Conservation (phyloP, 2,888 invertebrate species). For the Tiphia femorata region DNA sequence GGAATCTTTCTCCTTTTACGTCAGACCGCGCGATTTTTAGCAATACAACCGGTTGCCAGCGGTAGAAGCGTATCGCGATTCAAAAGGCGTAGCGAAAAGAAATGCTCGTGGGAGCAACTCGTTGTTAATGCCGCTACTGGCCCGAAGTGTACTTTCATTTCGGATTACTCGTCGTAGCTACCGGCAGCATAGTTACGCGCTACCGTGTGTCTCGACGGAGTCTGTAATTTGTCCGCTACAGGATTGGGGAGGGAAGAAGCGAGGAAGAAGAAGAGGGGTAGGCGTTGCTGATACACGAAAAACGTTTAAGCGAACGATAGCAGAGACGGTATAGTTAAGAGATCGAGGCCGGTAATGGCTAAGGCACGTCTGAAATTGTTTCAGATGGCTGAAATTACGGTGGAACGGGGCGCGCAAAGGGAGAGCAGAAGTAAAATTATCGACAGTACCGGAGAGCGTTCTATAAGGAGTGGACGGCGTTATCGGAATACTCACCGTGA, state of each 20-base stretch:
- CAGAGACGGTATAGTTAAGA: conserved; percentile 23
- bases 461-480: conserved; percentile 15
- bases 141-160: conserved; percentile 34
- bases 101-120: conserved; percentile 20
- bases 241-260: neutral
- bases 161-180: conserved; percentile 25
- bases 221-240: conserved; percentile 33
- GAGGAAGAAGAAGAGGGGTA: conserved; percentile 1
- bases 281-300: conserved; percentile 17
- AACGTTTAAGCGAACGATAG: conserved; percentile 23
- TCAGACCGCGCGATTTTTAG: neutral
- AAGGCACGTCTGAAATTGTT: conserved; percentile 28
- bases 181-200: conserved; percentile 27
- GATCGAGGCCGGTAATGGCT: conserved; percentile 19
- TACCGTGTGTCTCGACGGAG: conserved; percentile 23
- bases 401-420: conserved; percentile 1
- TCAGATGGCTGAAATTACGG: conserved; percentile 21
- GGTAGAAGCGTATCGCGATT: neutral
- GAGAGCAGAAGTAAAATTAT: conserved; percentile 28
- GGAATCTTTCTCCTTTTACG: neutral
- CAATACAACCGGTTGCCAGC: conserved; percentile 24
- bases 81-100: conserved; percentile 13
- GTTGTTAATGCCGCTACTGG: conserved; percentile 24
- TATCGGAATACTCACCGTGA: conserved; percentile 7
- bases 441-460: conserved; percentile 26